Conservation (phyloP, 2,797 vertebrate species). For the Gobio occitaniae region DNA sequence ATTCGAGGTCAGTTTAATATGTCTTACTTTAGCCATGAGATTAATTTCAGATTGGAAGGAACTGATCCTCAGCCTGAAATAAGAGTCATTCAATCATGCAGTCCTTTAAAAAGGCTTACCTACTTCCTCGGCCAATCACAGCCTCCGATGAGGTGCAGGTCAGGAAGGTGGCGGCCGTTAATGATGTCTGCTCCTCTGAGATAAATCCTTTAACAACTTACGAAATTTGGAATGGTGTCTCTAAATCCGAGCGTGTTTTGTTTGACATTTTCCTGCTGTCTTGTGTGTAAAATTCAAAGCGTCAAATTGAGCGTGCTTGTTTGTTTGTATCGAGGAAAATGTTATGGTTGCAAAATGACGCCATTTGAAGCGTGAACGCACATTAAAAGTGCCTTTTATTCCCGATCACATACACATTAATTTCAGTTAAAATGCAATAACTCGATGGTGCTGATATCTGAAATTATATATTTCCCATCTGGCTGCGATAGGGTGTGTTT, state of each 20-base stretch:
- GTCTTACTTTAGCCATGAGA: conserved; percentile 9
- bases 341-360: conserved; percentile 20
- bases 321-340: conserved; percentile 13
- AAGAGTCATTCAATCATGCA: conserved; percentile 1
- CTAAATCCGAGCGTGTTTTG: conserved; percentile 5
- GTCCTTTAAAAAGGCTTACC: conserved; percentile 30
- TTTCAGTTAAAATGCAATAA: conserved; percentile 34
- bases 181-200: conserved; percentile 36
- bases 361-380: background rate
- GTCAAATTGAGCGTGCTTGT: conserved; percentile 15
- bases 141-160: conserved; percentile 18
- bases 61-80: conserved; percentile 36
- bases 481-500: background rate
- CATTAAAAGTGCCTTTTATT: conserved; percentile 41
- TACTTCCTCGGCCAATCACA: conserved; percentile 33
- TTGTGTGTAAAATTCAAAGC: conserved; percentile 25
- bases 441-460: conserved; percentile 18
- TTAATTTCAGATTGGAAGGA: conserved; percentile 22
- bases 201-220: conserved; percentile 36
- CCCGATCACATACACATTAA: background rate
- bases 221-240: background rate
- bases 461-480: conserved; percentile 36
- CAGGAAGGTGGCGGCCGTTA: conserved; percentile 32
- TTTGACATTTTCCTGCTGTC: conserved; percentile 37
- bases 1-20: conserved; percentile 35